phyloP scores from a whole-genome alignment of 1,140 invertebrate genomes.

The Drosophila jambulina region DNA sequence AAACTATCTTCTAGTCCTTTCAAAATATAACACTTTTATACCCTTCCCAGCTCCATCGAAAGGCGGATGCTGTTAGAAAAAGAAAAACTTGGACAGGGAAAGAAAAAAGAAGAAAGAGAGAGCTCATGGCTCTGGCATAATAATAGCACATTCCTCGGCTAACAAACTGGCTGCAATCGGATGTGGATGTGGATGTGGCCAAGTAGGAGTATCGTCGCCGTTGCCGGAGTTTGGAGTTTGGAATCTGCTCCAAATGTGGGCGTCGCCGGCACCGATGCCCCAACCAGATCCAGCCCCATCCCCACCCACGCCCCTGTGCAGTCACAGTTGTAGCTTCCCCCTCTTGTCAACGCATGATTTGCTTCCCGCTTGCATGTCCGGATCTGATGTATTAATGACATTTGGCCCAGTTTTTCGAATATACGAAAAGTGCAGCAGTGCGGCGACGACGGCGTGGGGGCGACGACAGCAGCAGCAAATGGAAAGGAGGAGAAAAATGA shows the following conservation, averaged over 20 bases:
- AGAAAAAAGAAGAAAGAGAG: conserved; percentile 2
- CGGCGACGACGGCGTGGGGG: conserved; percentile 36
- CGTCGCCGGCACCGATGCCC: conserved; percentile 26
- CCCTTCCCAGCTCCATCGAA: neutral
- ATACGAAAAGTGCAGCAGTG: conserved; percentile 14
- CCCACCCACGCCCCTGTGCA: conserved; percentile 8
- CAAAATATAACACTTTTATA: neutral
- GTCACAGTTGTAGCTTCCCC: conserved; percentile 15
- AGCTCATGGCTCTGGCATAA: conserved; percentile 55
- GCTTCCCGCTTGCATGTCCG: conserved; percentile 54
- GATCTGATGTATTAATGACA: conserved; percentile 80
- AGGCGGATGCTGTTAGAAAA: conserved; percentile 31
- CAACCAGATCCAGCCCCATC: neutral
- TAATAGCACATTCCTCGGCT: conserved; percentile 71
- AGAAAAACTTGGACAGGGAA: conserved; percentile 7
- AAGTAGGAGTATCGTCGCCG: conserved; percentile 38
- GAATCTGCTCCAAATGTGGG: conserved; percentile 62
- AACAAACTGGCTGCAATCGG: conserved; percentile 74
- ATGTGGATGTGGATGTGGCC: conserved; percentile 70
- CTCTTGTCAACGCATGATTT: conserved; percentile 45
- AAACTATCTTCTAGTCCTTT: neutral
- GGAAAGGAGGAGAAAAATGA: conserved; percentile 6
- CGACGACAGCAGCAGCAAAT: conserved; percentile 20
- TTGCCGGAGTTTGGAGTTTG: conserved; percentile 26
- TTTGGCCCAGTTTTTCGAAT: conserved; percentile 72